A percentile compares a stretch with the other conserved stretches of the same genome.
These are phyloP conservation scores for Telmatherina bonti DNA, from an alignment of 2,797 vertebrate genomes.

Conservation along the genomic window DNA sequence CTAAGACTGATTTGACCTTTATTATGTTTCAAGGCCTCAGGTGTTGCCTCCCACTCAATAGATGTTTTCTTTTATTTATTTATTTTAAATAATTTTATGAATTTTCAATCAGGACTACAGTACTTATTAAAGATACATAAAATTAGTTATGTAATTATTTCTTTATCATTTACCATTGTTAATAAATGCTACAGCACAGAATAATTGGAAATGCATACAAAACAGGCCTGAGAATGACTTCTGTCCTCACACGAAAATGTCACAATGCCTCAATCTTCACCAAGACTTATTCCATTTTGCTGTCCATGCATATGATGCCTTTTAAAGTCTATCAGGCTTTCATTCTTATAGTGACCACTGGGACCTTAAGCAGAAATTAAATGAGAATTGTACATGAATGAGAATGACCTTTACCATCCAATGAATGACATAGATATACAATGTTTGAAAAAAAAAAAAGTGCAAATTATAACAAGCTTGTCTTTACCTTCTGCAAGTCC, in stretches of 20 bases:
- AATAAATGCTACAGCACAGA: too few relatives aligned
- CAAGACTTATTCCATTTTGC: constrained; percentile 8
- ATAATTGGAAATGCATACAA: neutral
- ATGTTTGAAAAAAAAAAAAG: constrained; percentile 4
- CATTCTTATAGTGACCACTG: neutral
- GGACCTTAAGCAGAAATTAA: constrained; percentile 17
- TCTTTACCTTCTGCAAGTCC: constrained; percentile 26
- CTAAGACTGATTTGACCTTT: too few relatives aligned
- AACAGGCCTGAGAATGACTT: neutral
- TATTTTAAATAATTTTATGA: neutral
- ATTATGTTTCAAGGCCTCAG: neutral
- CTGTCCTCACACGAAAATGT: constrained; percentile 5
- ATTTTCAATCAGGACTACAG: neutral
- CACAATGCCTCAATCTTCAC: neutral
- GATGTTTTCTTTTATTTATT: neutral
- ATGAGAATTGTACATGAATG: constrained; percentile 15
- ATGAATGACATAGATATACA: constrained; percentile 19
- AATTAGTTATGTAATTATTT: too few relatives aligned
- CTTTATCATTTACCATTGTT: too few relatives aligned
- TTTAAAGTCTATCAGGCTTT: constrained; percentile 1
- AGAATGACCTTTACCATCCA: constrained; percentile 10
- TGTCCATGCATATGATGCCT: constrained; percentile 12
- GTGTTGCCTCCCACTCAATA: neutral
- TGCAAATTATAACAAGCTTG: neutral
- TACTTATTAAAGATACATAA: neutral